phyloP scores from a whole-genome alignment of 1,140 invertebrate genomes.

The Calliopsis andreniformis region DNA sequence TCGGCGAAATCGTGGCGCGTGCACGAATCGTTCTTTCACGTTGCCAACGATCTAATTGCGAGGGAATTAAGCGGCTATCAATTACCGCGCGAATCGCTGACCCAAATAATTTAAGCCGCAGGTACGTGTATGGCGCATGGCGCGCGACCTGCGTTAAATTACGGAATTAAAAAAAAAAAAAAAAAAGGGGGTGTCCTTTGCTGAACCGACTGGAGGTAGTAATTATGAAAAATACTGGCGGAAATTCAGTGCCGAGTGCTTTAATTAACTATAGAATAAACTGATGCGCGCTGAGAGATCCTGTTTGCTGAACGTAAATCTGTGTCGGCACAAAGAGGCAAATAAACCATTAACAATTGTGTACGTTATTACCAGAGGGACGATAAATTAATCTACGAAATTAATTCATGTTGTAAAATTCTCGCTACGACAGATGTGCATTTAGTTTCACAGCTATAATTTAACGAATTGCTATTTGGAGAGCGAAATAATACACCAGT shows the following conservation, averaged over 20 bases:
- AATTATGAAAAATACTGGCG: neutral
- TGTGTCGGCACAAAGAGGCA: too few relatives aligned
- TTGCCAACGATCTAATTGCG: conserved; percentile 56
- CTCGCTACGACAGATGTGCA: neutral
- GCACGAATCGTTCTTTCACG: neutral
- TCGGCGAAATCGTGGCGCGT: neutral
- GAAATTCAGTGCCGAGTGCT: too few relatives aligned
- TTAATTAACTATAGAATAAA: too few relatives aligned
- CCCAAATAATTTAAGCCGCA: conserved; percentile 47
- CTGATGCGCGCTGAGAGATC: too few relatives aligned
- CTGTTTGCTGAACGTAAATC: too few relatives aligned
- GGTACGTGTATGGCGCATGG: conserved; percentile 6
- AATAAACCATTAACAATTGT: too few relatives aligned
- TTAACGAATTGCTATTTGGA: too few relatives aligned
- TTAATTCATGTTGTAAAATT: too few relatives aligned
- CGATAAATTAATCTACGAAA: too few relatives aligned
- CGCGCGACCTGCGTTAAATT: conserved; percentile 20
- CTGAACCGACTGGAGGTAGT: neutral
- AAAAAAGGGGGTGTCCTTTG: neutral
- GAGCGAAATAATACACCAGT: neutral
- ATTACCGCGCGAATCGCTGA: conserved; percentile 44
- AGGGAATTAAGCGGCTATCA: conserved; percentile 46
- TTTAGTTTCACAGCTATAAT: neutral
- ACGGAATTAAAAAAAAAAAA: neutral
- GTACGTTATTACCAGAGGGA: too few relatives aligned